phyloP scores from a whole-genome alignment of 2,797 vertebrate genomes.

The Acanthiza pusilla region DNA sequence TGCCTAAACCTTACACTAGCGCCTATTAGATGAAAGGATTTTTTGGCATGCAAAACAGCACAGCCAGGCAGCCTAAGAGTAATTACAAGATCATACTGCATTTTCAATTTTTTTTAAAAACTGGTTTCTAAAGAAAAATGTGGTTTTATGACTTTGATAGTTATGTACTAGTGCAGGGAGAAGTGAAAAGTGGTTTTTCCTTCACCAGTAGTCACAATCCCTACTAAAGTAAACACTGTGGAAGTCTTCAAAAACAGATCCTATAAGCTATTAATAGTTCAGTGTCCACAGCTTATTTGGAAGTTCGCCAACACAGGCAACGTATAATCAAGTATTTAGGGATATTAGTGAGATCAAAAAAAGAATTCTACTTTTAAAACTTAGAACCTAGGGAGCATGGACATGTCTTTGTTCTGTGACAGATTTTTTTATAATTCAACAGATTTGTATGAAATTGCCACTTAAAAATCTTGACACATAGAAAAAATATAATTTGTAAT shows the following conservation, averaged over 20 bases:
- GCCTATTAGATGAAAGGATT: not conserved
- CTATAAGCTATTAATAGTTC: not conserved
- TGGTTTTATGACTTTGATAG: not conserved
- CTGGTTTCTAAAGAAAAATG: not conserved
- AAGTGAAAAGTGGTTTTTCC: not conserved
- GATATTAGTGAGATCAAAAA: not conserved
- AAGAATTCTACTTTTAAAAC: not conserved
- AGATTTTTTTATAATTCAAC: not conserved
- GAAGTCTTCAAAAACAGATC: not conserved
- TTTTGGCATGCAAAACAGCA: not conserved
- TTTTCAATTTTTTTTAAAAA: not conserved
- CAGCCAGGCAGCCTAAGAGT: not conserved
- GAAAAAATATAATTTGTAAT: not conserved
- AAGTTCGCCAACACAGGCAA: not conserved
- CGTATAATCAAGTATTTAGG: not conserved
- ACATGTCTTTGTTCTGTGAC: not conserved
- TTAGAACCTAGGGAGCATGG: not conserved
- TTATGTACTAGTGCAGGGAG: not conserved
- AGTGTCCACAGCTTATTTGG: not conserved
- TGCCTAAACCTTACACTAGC: not conserved
- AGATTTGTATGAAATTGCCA: not conserved
- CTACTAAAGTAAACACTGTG: not conserved
- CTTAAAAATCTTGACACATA: not conserved
- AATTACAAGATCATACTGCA: not conserved
- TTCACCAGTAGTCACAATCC: not conserved